Conservation (phyloP, 2,797 vertebrate genomes). For the Artibeus lituratus region DNA sequence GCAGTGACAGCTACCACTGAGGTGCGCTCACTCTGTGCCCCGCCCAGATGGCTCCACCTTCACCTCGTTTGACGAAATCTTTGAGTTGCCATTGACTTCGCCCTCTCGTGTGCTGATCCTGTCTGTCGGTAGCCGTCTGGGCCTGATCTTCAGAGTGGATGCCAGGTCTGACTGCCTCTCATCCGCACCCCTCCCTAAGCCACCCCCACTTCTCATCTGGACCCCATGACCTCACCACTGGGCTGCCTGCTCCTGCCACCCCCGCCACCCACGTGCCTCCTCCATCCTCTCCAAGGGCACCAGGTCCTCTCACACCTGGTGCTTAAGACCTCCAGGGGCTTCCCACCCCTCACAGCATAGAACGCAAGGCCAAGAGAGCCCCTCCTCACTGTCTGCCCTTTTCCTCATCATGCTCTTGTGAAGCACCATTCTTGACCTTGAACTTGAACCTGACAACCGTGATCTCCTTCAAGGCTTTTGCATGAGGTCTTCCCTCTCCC, state of each 20-base stretch:
- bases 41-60: accelerated
- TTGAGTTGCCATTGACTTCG: accelerated
- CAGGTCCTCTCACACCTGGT: neutral
- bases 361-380: neutral
- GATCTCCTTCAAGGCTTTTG: neutral
- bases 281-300: neutral
- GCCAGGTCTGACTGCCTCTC: neutral
- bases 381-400: neutral
- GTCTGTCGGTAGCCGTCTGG: accelerated
- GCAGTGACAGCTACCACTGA: accelerated
- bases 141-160: neutral
- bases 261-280: neutral
- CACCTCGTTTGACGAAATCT: neutral
- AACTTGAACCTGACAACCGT: neutral
- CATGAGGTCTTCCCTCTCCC: neutral
- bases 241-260: neutral
- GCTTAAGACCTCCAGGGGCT: neutral
- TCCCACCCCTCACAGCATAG: accelerated
- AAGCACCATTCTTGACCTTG: neutral
- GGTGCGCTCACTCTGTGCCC: accelerated
- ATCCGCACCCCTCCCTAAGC: neutral
- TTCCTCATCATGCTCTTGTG: neutral
- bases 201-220: neutral
- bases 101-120: neutral
- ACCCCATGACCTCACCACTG: neutral